Percentiles rank a stretch among this genome's conserved stretches.
phyloP scores from a whole-genome alignment of 2,113 vertebrate genomes.

The Sylvia atricapilla region DNA sequence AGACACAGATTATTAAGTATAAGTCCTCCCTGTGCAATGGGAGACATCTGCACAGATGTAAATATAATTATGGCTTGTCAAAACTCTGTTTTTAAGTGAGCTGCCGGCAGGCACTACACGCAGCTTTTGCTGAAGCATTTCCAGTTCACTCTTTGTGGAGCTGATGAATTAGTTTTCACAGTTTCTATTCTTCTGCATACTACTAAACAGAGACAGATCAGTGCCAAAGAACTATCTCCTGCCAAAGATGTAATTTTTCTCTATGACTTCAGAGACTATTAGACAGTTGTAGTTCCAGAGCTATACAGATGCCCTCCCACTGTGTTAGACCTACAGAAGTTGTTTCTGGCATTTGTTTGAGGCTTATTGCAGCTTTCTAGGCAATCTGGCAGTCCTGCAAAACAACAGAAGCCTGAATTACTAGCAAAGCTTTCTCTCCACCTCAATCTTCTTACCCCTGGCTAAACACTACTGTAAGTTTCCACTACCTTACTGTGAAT shows the following conservation, averaged over 20 bases:
- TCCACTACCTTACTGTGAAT: background rate
- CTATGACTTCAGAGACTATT: background rate
- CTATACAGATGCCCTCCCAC: background rate
- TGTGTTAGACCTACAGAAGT: background rate
- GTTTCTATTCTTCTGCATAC: background rate
- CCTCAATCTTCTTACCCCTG: background rate
- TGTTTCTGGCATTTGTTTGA: background rate
- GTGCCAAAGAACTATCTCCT: background rate
- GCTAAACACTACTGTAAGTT: background rate
- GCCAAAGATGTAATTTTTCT: conserved; percentile 26
- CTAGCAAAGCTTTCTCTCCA: background rate
- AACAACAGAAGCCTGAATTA: background rate
- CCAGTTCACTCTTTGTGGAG: background rate
- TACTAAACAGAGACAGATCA: background rate
- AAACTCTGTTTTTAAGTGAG: conserved; percentile 19
- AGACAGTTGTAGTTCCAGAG: background rate
- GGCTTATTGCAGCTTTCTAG: background rate
- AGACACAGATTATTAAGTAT: background rate
- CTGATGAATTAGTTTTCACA: conserved; percentile 17
- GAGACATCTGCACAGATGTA: conserved; percentile 14
- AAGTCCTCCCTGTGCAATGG: background rate
- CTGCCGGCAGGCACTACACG: background rate
- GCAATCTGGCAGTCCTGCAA: background rate
- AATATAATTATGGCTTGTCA: conserved; percentile 19
- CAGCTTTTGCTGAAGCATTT: background rate